Conservation (phyloP, 2,113 vertebrate genomes). For the Microtus richardsoni region DNA sequence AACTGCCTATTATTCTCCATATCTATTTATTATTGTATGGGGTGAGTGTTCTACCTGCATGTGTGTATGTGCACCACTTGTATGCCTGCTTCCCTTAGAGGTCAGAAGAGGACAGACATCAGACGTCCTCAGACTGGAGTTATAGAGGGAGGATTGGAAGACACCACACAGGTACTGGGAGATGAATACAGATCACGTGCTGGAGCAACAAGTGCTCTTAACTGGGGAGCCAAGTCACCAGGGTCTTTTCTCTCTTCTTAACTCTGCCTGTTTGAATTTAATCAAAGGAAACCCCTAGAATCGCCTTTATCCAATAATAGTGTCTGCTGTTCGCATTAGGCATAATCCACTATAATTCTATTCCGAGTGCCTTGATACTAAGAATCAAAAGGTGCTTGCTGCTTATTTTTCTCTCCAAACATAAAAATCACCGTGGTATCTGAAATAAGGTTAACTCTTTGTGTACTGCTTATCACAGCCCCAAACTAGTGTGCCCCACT, state of each 20-base stretch:
- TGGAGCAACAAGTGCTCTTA: not conserved
- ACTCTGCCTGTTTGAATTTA: not conserved
- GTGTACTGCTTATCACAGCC: not conserved
- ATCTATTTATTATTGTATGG: not conserved
- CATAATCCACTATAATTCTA: not conserved
- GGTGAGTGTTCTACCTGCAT: not conserved
- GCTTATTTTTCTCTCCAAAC: not conserved
- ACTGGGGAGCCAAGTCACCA: not conserved
- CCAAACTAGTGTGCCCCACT: not conserved
- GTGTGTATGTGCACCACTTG: not conserved
- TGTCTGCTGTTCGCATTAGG: not conserved
- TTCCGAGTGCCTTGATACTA: not conserved
- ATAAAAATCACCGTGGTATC: not conserved
- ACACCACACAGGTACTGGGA: not conserved
- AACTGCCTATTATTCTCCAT: not conserved
- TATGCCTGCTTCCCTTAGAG: not conserved
- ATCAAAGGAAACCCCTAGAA: not conserved
- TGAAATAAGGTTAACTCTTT: not conserved
- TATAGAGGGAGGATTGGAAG: not conserved
- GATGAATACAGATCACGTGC: not conserved
- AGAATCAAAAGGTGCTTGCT: not conserved
- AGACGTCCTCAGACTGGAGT: not conserved
- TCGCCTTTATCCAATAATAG: not conserved
- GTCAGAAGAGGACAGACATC: not conserved
- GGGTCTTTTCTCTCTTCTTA: not conserved